Evolutionary conservation across 2,888 invertebrate species (phyloP), one percentile per base, ranked within the genome.

Genomic region (Acrocyrtus sp.): DNA sequence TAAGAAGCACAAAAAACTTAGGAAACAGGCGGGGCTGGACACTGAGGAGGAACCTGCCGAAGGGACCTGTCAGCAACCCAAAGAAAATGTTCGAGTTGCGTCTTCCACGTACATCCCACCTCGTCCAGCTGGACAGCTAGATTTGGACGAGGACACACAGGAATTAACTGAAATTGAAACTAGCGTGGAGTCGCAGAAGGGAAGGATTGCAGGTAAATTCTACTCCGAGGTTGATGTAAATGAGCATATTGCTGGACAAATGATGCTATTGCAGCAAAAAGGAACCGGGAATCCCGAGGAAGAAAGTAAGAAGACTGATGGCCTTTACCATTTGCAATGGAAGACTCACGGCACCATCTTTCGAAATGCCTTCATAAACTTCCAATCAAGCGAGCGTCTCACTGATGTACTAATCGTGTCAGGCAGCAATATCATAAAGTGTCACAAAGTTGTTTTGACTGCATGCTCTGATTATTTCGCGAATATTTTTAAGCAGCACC

Each of bases 391-490:
- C 1, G 60, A 48, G 12, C 10, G 5, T 27, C 48, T 60, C 21
- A 60, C 60, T 19, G 60, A 60, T 29, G 60, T 60, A 15, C 45
- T 48, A 2, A 1, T 60, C 15, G 47, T 26, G 15, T 60, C 47
- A 1, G 60, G 22, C 15, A 29, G 60, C 12, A 45, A 27, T 12
- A 41, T 3, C n/a, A 47, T 60, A 2, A 60, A 48, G n/a, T 60
- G 60, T 21, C 60, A 60, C 29, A 60, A 60, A 17, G 6, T 60
- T 2, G 34, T 60, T 1, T n/a, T 60, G 19, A 27, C 60, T 29
- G 60, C 60, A 12, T 45, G 47, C 21, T 60, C 60, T 8, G 48
- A 29, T 8, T 60, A 60, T 19, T 60, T 60, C 17, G 45, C 12
- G 21, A n/a, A 60, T 3, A 3, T 29, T 6, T 26, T 60, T 26